phyloP scores from a whole-genome alignment of 1,140 invertebrate genomes.

The Drosophila sechellia region DNA sequence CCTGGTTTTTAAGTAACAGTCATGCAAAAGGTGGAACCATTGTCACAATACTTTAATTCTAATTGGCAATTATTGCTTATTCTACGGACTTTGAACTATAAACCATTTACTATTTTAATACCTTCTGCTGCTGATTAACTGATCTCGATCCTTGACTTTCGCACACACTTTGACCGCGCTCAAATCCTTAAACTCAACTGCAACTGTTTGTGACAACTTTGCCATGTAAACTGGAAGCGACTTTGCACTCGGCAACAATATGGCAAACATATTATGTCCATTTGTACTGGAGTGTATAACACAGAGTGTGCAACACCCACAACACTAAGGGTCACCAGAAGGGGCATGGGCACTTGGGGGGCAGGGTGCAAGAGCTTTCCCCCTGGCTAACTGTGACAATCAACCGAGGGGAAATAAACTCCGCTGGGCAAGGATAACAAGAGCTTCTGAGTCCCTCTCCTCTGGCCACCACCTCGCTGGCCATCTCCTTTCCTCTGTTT shows the following conservation, averaged over 20 bases:
- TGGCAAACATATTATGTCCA: conserved; percentile 74
- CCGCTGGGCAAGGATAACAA: conserved; percentile 52
- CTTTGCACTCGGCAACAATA: conserved; percentile 48
- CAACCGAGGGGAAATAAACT: conserved; percentile 73
- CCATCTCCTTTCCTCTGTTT: conserved; percentile 43
- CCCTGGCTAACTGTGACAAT: conserved; percentile 67
- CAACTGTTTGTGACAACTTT: conserved; percentile 34
- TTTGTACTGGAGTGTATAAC: conserved; percentile 61
- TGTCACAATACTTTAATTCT: no score
- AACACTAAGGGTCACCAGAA: conserved; percentile 8
- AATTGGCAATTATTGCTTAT: no score
- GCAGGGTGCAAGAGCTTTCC: conserved; percentile 16
- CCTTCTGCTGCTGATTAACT: conserved; percentile 12
- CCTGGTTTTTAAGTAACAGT: neutral
- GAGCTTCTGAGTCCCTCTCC: neutral
- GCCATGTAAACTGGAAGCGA: conserved; percentile 22
- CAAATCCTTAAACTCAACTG: neutral
- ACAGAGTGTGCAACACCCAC: conserved; percentile 21
- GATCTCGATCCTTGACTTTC: conserved; percentile 27
- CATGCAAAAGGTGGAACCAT: neutral
- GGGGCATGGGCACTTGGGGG: no score
- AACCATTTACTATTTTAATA: neutral
- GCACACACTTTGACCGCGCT: conserved; percentile 1
- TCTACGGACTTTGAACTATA: neutral
- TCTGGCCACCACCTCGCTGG: conserved; percentile 3